These are phyloP conservation scores for Drosophila mayri DNA, from an alignment of 1,140 invertebrate genomes.

Conservation along the genomic window DNA sequence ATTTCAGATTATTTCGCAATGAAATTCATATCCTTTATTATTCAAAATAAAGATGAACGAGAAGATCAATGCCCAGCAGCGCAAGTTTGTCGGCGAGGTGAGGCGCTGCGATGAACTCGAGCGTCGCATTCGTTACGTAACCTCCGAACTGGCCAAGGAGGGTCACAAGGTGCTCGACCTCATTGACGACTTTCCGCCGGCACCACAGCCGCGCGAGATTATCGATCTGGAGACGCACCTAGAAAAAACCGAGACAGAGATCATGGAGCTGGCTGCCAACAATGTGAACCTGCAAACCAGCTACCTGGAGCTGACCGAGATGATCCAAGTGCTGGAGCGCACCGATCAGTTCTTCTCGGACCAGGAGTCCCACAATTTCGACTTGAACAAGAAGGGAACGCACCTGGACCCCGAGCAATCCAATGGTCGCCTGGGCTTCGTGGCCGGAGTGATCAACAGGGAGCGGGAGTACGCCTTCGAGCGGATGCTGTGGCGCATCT, in stretches of 20 bases:
- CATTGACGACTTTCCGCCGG: conserved; percentile 92
- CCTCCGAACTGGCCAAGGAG: conserved; percentile 95
- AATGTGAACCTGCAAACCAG: conserved; percentile 97
- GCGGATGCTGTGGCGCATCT: conserved; percentile 98
- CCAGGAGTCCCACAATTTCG: conserved; percentile 74
- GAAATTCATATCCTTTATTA: not conserved
- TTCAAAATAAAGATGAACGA: conserved; percentile 88
- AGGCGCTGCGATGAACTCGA: conserved; percentile 94
- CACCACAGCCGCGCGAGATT: conserved; percentile 97
- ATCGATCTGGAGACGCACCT: conserved; percentile 92
- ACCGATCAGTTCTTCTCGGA: conserved; percentile 88
- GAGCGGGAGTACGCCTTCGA: conserved; percentile 98
- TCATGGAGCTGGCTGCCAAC: conserved; percentile 96
- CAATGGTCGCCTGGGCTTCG: conserved; percentile 89
- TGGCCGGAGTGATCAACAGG: conserved; percentile 93
- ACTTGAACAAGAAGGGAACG: conserved; percentile 86
- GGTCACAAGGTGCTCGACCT: conserved; percentile 90
- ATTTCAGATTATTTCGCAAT: too few relatives aligned
- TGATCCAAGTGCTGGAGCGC: conserved; percentile 96
- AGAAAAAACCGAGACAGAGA: conserved; percentile 97
- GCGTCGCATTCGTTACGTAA: conserved; percentile 93
- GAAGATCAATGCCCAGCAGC: conserved; percentile 92
- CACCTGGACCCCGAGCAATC: conserved; percentile 91
- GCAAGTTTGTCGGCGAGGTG: conserved; percentile 94
- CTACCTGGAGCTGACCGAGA: conserved; percentile 96